A percentile compares a stretch with the other conserved stretches of the same genome.
phyloP scores from a whole-genome alignment of 2,113 vertebrate genomes.

The Oryzias woworae region DNA sequence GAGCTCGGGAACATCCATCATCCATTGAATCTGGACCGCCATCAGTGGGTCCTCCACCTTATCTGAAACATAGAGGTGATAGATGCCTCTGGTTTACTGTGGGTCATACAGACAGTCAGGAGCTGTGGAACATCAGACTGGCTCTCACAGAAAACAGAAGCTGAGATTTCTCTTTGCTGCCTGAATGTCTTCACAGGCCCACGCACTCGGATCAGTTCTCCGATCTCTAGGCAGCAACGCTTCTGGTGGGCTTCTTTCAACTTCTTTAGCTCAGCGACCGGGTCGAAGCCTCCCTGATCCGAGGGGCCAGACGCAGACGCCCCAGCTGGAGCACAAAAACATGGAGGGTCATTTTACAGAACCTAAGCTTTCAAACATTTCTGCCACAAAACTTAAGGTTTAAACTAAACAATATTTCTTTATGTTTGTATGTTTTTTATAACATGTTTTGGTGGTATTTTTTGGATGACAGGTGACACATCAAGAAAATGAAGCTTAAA shows the following conservation, averaged over 20 bases:
- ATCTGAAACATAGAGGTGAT: constrained; percentile 72
- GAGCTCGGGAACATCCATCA: constrained; percentile 85
- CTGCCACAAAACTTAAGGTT: too few relatives aligned
- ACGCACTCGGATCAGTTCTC: constrained; percentile 85
- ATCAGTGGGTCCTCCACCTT: constrained; percentile 89
- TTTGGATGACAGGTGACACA: too few relatives aligned
- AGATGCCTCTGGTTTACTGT: neutral
- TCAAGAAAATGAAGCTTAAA: too few relatives aligned
- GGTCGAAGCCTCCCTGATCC: constrained; percentile 60
- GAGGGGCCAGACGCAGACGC: neutral
- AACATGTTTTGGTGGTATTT: too few relatives aligned
- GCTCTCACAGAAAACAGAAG: constrained; percentile 83
- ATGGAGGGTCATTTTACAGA: too few relatives aligned
- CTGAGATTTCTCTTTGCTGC: constrained; percentile 85
- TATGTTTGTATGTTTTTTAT: too few relatives aligned
- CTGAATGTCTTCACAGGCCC: constrained; percentile 84
- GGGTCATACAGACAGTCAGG: neutral
- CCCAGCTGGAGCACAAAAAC: constrained; percentile 45
- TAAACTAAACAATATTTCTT: too few relatives aligned
- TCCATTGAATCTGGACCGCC: constrained; percentile 86
- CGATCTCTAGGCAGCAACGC: constrained; percentile 81
- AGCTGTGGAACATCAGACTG: too few relatives aligned
- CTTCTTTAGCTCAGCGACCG: constrained; percentile 81
- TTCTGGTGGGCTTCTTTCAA: constrained; percentile 71
- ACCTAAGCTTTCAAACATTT: too few relatives aligned